Conservation (phyloP, 92 coral and sea anemone species). For the Palythoa caribaeorum region DNA sequence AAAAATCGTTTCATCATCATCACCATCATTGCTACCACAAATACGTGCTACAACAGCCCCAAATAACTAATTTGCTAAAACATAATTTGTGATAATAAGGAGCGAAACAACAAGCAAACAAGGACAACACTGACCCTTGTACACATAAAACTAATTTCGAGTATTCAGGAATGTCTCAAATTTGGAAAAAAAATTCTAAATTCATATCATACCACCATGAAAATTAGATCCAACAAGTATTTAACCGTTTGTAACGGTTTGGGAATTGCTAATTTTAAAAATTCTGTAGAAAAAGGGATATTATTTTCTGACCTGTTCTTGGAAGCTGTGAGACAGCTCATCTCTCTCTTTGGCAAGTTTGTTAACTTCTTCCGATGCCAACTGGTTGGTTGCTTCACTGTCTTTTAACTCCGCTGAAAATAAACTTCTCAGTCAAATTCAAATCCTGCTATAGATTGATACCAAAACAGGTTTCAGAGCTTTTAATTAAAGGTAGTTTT, state of each 20-base stretch:
- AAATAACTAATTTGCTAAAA: too few species aligned
- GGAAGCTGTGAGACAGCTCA: background rate
- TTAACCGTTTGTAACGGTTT: background rate
- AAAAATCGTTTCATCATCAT: too few species aligned
- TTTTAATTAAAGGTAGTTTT: background rate
- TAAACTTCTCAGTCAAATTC: background rate
- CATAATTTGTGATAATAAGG: background rate
- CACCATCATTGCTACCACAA: background rate
- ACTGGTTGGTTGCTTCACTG: background rate
- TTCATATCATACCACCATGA: too few species aligned
- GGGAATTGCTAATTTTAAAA: too few species aligned
- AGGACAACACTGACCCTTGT: too few species aligned
- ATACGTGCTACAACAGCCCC: background rate
- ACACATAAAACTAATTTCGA: too few species aligned
- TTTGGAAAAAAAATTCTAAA: too few species aligned
- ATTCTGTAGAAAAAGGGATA: background rate
- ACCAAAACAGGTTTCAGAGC: background rate
- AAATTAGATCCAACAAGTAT: background rate
- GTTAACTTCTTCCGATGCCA: background rate
- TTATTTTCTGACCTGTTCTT: background rate
- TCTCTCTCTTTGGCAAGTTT: background rate
- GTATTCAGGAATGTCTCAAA: too few species aligned
- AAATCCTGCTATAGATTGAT: background rate
- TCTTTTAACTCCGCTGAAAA: conserved; percentile 13
- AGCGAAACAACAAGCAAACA: background rate